Conservation (phyloP, 2,888 invertebrate genomes). For the Galerucella pusilla region DNA sequence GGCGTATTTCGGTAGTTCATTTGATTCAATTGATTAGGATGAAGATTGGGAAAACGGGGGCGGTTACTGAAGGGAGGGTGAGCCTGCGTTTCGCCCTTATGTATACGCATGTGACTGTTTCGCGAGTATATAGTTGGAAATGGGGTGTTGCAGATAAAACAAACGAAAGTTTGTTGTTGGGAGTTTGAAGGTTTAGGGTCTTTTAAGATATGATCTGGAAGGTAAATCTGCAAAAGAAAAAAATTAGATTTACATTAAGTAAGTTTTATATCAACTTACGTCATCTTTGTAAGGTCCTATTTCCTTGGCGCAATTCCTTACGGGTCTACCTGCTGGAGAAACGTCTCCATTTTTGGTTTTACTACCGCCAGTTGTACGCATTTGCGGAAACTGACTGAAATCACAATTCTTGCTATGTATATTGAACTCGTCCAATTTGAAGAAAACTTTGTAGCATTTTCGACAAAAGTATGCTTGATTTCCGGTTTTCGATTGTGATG, state of each 20-base stretch:
- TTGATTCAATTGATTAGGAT: constrained; percentile 30
- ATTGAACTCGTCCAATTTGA: constrained; percentile 63
- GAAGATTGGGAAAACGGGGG: constrained; percentile 18
- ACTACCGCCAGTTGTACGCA: constrained; percentile 24
- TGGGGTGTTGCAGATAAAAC: constrained; percentile 61
- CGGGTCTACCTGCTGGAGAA: constrained; percentile 57
- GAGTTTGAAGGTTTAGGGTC: constrained; percentile 38
- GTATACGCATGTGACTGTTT: constrained; percentile 65
- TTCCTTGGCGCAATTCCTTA: constrained; percentile 61
- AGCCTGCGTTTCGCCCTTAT: constrained; percentile 56
- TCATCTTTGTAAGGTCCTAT: constrained; percentile 60
- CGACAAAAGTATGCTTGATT: constrained; percentile 64
- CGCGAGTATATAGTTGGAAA: constrained; percentile 63
- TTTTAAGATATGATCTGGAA: constrained; percentile 44
- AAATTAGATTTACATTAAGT: neutral
- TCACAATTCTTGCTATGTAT: constrained; percentile 60
- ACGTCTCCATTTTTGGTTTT: constrained; percentile 47
- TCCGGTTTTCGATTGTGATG: constrained; percentile 52
- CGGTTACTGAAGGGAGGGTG: constrained; percentile 28
- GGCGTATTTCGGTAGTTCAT: constrained; percentile 39
- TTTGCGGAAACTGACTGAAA: constrained; percentile 51
- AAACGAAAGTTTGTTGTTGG: constrained; percentile 58
- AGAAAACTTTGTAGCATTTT: constrained; percentile 64
- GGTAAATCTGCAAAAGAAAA: constrained; percentile 26
- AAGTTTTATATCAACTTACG: constrained; percentile 30